Evolutionary conservation across 1,140 invertebrate genomes (phyloP).

Genomic region (Diuraphis noxia): DNA sequence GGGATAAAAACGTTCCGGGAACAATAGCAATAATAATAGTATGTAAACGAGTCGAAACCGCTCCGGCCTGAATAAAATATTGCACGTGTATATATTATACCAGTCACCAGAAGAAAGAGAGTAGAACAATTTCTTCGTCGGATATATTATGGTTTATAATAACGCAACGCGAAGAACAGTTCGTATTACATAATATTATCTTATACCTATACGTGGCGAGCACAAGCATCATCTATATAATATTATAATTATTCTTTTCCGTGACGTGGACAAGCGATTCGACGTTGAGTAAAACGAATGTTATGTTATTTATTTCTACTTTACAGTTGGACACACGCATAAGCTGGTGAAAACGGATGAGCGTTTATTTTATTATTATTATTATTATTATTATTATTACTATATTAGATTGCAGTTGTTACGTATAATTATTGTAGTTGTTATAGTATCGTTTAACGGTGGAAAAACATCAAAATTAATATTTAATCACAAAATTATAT

Average conservation of each 20-base stretch:
- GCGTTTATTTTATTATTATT: background rate
- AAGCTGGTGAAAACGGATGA: background rate
- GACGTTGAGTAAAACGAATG: constrained; percentile 9
- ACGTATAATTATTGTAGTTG: too few species aligned
- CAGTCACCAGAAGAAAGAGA: background rate
- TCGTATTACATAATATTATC: background rate
- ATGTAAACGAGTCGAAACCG: constrained; percentile 35
- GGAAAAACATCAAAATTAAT: background rate
- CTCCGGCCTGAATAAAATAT: constrained; percentile 38
- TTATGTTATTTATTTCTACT: background rate
- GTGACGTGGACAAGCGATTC: background rate
- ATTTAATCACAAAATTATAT: background rate
- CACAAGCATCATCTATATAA: background rate
- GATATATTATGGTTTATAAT: background rate
- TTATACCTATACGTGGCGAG: background rate
- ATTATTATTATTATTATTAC: too few species aligned
- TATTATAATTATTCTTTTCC: background rate
- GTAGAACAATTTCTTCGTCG: background rate
- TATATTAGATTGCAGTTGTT: too few species aligned
- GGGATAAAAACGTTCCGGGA: background rate
- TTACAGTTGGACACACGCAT: background rate
- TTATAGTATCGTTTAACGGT: background rate
- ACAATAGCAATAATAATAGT: background rate
- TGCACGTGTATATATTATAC: background rate
- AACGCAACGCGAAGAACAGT: background rate